Conservation (phyloP, 2,888 invertebrate species). For the Orthosia gothica region DNA sequence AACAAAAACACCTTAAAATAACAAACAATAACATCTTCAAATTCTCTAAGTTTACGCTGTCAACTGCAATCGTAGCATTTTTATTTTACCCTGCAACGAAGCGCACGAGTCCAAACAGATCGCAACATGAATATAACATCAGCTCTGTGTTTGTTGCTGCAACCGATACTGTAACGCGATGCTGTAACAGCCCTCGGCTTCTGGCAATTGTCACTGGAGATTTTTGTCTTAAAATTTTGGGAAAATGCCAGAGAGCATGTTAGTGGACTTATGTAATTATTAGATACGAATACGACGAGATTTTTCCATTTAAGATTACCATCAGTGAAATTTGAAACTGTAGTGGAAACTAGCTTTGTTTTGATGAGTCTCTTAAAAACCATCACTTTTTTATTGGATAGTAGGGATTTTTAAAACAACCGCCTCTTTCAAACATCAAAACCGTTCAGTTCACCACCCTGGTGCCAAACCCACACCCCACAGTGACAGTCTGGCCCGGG, state of each 20-base stretch:
- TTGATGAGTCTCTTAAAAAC: neutral
- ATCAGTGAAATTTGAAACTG: neutral
- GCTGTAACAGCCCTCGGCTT: conserved; percentile 18
- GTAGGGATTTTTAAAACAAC: neutral
- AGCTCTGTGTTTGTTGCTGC: conserved; percentile 27
- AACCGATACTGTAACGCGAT: conserved; percentile 40
- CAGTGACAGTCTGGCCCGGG: conserved; percentile 43
- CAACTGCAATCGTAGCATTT: neutral
- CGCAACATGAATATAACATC: conserved; percentile 60
- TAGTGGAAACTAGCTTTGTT: neutral
- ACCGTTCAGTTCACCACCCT: conserved; percentile 12
- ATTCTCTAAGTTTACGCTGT: neutral
- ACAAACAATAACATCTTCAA: neutral
- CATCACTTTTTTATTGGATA: neutral
- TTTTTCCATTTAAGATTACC: neutral
- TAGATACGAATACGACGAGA: neutral
- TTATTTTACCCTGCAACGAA: conserved; percentile 28
- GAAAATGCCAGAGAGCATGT: conserved; percentile 28
- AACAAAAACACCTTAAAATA: too few species aligned
- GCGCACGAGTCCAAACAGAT: conserved; percentile 27
- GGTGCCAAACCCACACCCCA: conserved; percentile 26
- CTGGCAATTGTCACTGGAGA: conserved; percentile 40
- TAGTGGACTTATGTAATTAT: conserved; percentile 28
- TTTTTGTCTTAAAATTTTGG: conserved; percentile 44
- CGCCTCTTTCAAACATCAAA: neutral